Evolutionary conservation across 2,797 vertebrate genomes (phyloP).

Genomic region (Eulemur coronatus): DNA sequence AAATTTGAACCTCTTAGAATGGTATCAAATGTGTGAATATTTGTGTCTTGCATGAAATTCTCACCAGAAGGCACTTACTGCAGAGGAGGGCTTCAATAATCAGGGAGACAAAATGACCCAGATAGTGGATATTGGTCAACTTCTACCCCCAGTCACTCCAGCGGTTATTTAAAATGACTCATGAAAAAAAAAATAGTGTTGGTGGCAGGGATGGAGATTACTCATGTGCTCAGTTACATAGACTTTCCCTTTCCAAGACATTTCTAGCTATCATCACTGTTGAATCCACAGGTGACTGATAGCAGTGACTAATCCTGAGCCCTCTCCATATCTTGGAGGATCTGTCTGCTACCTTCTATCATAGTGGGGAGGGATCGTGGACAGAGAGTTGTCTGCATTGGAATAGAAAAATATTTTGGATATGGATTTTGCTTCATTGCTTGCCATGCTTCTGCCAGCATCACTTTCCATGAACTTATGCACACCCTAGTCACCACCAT

Average conservation of each 20-base stretch:
- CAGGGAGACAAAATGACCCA: background rate
- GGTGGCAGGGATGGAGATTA: background rate
- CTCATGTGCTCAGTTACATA: background rate
- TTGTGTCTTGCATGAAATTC: background rate
- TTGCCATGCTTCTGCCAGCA: background rate
- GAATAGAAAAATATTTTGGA: background rate
- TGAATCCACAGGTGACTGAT: background rate
- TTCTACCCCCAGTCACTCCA: background rate
- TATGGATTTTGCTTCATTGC: background rate
- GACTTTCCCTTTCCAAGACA: background rate
- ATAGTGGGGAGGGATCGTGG: background rate
- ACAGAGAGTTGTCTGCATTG: background rate
- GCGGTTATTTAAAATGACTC: background rate
- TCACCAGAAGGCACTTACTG: background rate
- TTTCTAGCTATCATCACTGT: background rate
- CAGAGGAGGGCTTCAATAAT: background rate
- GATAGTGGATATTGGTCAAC: background rate
- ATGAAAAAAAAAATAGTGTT: background rate
- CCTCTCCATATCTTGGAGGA: background rate
- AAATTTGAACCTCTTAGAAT: background rate
- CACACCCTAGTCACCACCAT: background rate
- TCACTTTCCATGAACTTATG: background rate
- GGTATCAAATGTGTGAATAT: background rate
- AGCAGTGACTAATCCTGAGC: background rate
- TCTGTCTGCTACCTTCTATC: background rate